Percentiles rank a stretch among this genome's conserved stretches.
phyloP scores from a whole-genome alignment of 2,888 invertebrate genomes.

The Eilema caniola region DNA sequence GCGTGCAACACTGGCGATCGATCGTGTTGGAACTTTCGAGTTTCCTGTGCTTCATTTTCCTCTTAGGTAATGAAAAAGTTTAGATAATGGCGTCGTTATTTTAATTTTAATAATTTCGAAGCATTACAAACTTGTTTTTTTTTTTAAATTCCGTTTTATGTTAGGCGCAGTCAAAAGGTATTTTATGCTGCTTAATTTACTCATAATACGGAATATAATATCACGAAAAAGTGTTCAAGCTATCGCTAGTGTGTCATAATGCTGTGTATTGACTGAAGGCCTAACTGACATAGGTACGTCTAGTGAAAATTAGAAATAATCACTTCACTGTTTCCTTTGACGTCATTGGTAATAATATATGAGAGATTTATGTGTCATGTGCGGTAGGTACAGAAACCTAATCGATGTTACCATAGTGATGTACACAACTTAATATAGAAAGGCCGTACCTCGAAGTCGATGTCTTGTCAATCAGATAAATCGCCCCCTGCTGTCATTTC shows the following conservation, averaged over 20 bases:
- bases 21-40: constrained; percentile 1
- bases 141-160: neutral
- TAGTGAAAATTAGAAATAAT: no score
- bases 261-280: no score
- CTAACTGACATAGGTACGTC: no score
- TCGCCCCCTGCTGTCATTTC: neutral
- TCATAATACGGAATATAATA: no score
- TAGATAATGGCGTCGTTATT: constrained; percentile 7
- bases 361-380: neutral
- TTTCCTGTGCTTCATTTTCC: constrained; percentile 18
- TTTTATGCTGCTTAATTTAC: no score
- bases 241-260: no score
- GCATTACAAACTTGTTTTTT: neutral
- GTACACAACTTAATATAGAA: neutral
- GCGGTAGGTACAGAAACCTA: neutral
- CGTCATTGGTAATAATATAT: neutral
- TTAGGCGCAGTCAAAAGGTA: neutral
- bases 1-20: constrained; percentile 22
- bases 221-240: no score
- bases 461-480: neutral
- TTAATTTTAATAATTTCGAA: neutral
- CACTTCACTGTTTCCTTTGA: no score
- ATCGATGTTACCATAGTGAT: constrained; percentile 1
- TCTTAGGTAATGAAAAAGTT: constrained; percentile 2
- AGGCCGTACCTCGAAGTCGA: neutral